A percentile compares a stretch with the other conserved stretches of the same genome.
Evolutionary conservation across 2,888 invertebrate genomes (phyloP).

Genomic region (Melipona bicolor): DNA sequence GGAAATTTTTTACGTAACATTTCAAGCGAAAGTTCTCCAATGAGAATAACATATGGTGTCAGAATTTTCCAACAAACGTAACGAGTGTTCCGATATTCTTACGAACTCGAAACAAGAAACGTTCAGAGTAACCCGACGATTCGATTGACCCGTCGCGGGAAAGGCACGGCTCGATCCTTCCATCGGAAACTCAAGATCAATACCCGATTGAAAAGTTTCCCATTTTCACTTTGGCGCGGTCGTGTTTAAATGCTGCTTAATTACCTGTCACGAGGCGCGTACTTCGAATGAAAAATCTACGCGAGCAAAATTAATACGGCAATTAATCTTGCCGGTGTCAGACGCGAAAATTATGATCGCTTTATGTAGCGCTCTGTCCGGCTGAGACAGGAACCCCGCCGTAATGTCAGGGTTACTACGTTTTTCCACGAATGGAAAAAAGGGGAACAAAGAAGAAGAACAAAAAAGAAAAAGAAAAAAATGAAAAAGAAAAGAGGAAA

Average conservation of each 20-base stretch:
- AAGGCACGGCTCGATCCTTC: no score
- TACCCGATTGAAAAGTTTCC: slow-evolving; percentile 3
- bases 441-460: no score
- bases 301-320: slow-evolving; percentile 55
- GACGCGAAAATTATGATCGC: slow-evolving; percentile 57
- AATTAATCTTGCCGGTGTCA: slow-evolving; percentile 61
- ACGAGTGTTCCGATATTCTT: no score
- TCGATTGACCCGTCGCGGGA: no score
- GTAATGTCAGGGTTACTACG: slow-evolving; percentile 44
- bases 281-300: slow-evolving; percentile 50
- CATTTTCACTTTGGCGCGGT: slow-evolving; percentile 44
- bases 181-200: neutral
- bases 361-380: slow-evolving; percentile 46
- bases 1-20: no score
- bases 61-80: no score
- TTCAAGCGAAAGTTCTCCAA: no score
- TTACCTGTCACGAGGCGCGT: slow-evolving; percentile 51
- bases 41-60: no score
- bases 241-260: slow-evolving; percentile 58
- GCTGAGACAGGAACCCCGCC: slow-evolving; percentile 42
- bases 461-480: no score
- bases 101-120: no score
- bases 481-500: neutral
- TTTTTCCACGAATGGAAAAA: slow-evolving; percentile 38
- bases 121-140: no score